Percentiles rank a stretch among this genome's conserved stretches.
phyloP scores from a whole-genome alignment of 1,140 invertebrate genomes.

The Saccostrea echinata region DNA sequence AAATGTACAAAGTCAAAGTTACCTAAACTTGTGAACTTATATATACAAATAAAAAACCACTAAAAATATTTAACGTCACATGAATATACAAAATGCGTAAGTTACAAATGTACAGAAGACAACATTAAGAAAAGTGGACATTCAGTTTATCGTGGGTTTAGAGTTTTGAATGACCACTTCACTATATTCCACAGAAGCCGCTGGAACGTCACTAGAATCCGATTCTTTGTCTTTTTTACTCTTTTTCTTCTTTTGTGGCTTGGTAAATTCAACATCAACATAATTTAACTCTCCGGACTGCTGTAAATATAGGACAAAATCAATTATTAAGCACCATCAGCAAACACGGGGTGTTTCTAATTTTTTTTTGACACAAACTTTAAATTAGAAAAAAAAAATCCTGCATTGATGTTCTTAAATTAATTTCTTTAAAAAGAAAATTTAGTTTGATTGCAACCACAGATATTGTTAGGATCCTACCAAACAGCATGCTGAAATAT shows the following conservation, averaged over 20 bases:
- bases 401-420: too few relatives aligned
- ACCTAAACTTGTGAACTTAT: neutral
- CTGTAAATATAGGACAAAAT: neutral
- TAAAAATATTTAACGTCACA: neutral
- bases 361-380: too few relatives aligned
- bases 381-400: too few relatives aligned
- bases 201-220: neutral
- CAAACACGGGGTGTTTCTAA: too few relatives aligned
- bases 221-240: neutral
- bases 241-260: constrained; percentile 4
- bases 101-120: neutral
- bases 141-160: neutral
- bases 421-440: too few relatives aligned
- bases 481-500: too few relatives aligned
- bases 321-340: neutral
- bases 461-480: too few relatives aligned
- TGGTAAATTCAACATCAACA: constrained; percentile 10
- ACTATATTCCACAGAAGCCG: neutral
- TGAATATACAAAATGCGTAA: neutral
- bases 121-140: neutral
- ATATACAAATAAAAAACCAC: neutral
- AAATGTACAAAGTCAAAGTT: too few relatives aligned
- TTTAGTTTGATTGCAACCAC: too few relatives aligned
- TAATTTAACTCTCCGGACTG: constrained; percentile 2
- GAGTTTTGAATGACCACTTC: constrained; percentile 6